These are phyloP conservation scores for Corapipo altera DNA, from an alignment of 2,113 vertebrate genomes.

Conservation along the genomic window DNA sequence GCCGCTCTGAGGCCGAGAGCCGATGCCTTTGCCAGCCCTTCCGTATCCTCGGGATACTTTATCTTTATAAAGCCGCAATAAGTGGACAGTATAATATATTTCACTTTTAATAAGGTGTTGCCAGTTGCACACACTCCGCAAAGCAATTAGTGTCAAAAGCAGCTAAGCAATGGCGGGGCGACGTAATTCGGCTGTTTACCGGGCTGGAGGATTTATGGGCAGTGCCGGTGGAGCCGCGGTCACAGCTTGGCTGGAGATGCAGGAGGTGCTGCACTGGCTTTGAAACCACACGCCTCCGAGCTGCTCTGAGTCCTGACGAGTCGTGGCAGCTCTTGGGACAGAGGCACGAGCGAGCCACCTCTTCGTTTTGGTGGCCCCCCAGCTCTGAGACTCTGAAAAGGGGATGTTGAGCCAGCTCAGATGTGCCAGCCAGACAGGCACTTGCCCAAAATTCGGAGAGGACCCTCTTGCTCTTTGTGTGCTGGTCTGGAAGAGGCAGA, in stretches of 20 bases:
- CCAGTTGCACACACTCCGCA: constrained; percentile 68
- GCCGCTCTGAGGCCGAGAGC: background rate
- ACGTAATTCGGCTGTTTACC: constrained; percentile 58
- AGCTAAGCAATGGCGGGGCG: constrained; percentile 65
- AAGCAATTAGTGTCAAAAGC: constrained; percentile 78
- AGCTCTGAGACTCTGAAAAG: accelerated
- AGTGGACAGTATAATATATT: constrained; percentile 79
- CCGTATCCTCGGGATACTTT: constrained; percentile 46
- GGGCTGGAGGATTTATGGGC: constrained; percentile 66
- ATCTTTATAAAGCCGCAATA: constrained; percentile 77
- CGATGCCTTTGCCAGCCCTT: constrained; percentile 54
- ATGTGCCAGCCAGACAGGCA: accelerated
- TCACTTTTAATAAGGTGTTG: constrained; percentile 82
- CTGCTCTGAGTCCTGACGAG: background rate
- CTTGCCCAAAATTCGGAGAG: background rate
- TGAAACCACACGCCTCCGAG: background rate
- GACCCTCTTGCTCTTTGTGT: background rate
- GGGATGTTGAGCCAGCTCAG: background rate
- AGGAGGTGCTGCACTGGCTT: background rate
- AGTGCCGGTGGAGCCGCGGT: background rate
- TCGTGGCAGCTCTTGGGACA: background rate
- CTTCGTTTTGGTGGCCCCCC: accelerated
- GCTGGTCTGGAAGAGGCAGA: background rate
- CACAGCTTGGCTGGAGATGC: background rate
- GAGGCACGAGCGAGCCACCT: background rate